Conservation (phyloP, 2,113 vertebrate genomes). For the cattle (Bos taurus) region ARS-UCD2.0 NC_037338.1:81459001-81459500, state of each 20-base stretch:
- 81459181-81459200: not conserved
- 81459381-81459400: not conserved
- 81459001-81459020: not conserved
- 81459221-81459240: not conserved
- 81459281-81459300: not conserved
- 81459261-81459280: not conserved
- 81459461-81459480: not conserved
- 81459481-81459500: too few species aligned
- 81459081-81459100: not conserved
- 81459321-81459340: not conserved
- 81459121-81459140: not conserved
- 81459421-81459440: not conserved
- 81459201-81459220: not conserved
- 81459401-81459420: not conserved
- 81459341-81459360: not conserved
- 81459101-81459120: not conserved
- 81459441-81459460: not conserved
- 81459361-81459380: not conserved
- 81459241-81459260: too few species aligned
- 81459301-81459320: not conserved
- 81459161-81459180: not conserved
- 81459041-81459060: not conserved
- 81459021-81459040: not conserved
- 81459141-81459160: not conserved
- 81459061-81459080: not conserved